Percentiles rank a stretch among this genome's conserved stretches.
Conservation (phyloP, 2,888 invertebrate genomes). For the Hyposoter didymator region DNA sequence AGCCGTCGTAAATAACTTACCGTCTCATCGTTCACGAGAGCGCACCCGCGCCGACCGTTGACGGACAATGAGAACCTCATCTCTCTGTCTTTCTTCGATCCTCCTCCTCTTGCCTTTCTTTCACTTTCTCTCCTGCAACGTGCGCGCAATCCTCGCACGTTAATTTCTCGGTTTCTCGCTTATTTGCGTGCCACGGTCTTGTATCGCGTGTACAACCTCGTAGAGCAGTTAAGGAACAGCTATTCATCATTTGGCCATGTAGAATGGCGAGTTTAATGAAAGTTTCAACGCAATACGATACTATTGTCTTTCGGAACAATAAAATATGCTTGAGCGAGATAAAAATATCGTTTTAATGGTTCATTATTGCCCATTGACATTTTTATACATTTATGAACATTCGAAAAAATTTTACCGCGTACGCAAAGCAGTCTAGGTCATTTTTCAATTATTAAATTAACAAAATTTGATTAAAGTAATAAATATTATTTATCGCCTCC, state of each 20-base stretch:
- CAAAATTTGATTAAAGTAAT: neutral
- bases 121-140: neutral
- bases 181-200: constrained; percentile 45
- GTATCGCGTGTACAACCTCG: constrained; percentile 39
- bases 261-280: constrained; percentile 12
- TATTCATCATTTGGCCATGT: constrained; percentile 37
- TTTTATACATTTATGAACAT: neutral
- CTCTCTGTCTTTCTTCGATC: constrained; percentile 20
- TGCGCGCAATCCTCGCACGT: constrained; percentile 21
- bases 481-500: neutral
- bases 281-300: neutral
- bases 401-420: neutral
- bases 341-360: neutral
- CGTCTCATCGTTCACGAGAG: constrained; percentile 61
- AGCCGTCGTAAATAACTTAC: constrained; percentile 66
- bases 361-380: neutral
- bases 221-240: constrained; percentile 37
- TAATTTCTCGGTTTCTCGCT: constrained; percentile 52
- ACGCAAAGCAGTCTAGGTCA: neutral
- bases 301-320: neutral
- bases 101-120: constrained; percentile 31
- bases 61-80: constrained; percentile 63
- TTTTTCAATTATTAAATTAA: neutral
- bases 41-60: constrained; percentile 63
- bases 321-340: neutral